Evolutionary conservation across 2,113 vertebrate genomes (phyloP).

Genomic region (Aegithalos caudatus): DNA sequence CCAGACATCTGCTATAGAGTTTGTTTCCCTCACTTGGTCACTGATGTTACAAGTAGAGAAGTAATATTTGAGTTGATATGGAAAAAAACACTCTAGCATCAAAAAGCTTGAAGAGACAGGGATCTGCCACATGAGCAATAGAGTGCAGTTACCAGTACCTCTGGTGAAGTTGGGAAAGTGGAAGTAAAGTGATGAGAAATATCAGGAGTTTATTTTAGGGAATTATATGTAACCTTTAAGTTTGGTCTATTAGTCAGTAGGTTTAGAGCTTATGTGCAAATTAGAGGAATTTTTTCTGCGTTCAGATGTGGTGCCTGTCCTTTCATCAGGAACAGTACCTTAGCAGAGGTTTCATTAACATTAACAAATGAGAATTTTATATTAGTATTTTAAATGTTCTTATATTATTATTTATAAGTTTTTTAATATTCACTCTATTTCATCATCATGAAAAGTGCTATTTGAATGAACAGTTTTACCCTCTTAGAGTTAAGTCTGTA

Average conservation of each 20-base stretch:
- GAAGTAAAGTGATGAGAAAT: neutral
- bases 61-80: neutral
- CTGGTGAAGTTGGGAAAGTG: neutral
- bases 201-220: neutral
- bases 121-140: neutral
- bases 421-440: neutral
- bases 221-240: neutral
- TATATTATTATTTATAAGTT: neutral
- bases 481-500: neutral
- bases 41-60: neutral
- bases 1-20: neutral
- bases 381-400: neutral
- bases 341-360: neutral
- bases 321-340: neutral
- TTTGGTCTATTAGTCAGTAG: neutral
- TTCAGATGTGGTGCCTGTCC: neutral
- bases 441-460: neutral
- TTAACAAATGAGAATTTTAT: neutral
- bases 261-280: neutral
- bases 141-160: neutral
- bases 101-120: neutral
- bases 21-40: neutral
- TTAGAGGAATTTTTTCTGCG: neutral
- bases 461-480: neutral
- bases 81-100: accelerated